phyloP scores from a whole-genome alignment of 2,888 invertebrate species.

The Poecilobothrus nobilitatus region DNA sequence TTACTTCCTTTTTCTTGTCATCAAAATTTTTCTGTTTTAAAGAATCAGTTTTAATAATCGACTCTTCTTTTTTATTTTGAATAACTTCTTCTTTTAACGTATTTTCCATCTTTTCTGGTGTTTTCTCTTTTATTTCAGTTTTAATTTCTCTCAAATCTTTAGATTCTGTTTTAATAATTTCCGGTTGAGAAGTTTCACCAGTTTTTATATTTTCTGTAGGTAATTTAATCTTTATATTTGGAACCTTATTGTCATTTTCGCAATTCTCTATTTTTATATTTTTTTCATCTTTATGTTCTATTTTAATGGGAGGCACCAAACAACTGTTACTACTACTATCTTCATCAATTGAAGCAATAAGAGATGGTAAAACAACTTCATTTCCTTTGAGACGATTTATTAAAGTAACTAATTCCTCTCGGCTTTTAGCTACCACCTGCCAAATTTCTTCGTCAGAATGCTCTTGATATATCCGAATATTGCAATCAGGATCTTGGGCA shows the following conservation, averaged over 20 bases:
- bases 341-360: slow-evolving; percentile 53
- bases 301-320: slow-evolving; percentile 27
- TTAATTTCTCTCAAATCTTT: not conserved
- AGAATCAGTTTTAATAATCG: not conserved
- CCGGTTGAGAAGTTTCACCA: slow-evolving; percentile 7
- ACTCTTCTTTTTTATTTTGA: slow-evolving; percentile 13
- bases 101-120: slow-evolving; percentile 13
- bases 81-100: slow-evolving; percentile 18
- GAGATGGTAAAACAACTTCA: slow-evolving; percentile 50
- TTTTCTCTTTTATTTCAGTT: slow-evolving; percentile 18
- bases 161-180: not conserved
- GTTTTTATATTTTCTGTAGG: slow-evolving; percentile 18
- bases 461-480: slow-evolving; percentile 87
- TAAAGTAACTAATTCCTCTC: slow-evolving; percentile 71
- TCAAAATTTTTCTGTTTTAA: slow-evolving; percentile 10
- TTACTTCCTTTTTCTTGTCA: slow-evolving; percentile 24
- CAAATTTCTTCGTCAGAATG: slow-evolving; percentile 94
- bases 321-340: slow-evolving; percentile 53
- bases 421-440: slow-evolving; percentile 80
- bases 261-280: slow-evolving; percentile 48
- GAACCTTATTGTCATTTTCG: slow-evolving; percentile 33
- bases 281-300: slow-evolving; percentile 34
- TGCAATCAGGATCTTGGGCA: slow-evolving; percentile 79
- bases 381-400: slow-evolving; percentile 69
- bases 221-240: slow-evolving; percentile 40